Evolutionary conservation across 2,113 vertebrate species (phyloP).

Genomic region (Polypterus senegalus): DNA sequence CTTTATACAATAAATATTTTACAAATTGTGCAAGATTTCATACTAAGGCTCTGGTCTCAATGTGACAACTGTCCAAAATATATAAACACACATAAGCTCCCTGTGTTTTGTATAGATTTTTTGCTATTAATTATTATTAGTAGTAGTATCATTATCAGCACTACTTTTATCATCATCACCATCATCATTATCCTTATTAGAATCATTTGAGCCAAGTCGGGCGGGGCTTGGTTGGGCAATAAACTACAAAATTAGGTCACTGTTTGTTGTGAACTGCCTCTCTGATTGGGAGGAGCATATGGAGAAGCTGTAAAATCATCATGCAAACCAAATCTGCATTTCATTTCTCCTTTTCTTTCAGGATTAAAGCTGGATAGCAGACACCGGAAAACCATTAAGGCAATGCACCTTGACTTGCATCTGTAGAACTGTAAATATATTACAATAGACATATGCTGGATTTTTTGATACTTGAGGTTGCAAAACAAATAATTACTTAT

Average conservation of each 20-base stretch:
- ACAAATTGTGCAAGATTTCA: constrained; percentile 97
- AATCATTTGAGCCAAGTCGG: constrained; percentile 36
- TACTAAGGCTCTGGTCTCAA: constrained; percentile 97
- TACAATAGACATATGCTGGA: no score
- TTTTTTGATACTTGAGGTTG: no score
- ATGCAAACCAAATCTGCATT: constrained; percentile 45
- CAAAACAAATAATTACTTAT: no score
- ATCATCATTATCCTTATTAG: no score
- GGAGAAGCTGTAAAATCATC: constrained; percentile 47
- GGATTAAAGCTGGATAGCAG: constrained; percentile 19
- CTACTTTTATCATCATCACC: no score
- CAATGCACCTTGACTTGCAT: constrained; percentile 57
- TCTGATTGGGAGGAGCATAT: constrained; percentile 31
- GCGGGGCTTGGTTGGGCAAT: constrained; percentile 42
- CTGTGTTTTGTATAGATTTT: constrained; percentile 35
- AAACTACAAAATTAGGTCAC: constrained; percentile 47
- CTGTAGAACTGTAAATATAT: constrained; percentile 39
- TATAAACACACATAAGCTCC: constrained; percentile 63
- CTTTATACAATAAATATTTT: constrained; percentile 76
- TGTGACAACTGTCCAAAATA: constrained; percentile 78
- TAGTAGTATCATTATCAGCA: no score
- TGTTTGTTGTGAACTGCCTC: constrained; percentile 38
- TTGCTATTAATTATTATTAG: constrained; percentile 28
- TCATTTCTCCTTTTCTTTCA: constrained; percentile 27
- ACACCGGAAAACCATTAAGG: constrained; percentile 57